phyloP scores from a whole-genome alignment of 2,888 invertebrate genomes.

The Chloroclystis v-ata region DNA sequence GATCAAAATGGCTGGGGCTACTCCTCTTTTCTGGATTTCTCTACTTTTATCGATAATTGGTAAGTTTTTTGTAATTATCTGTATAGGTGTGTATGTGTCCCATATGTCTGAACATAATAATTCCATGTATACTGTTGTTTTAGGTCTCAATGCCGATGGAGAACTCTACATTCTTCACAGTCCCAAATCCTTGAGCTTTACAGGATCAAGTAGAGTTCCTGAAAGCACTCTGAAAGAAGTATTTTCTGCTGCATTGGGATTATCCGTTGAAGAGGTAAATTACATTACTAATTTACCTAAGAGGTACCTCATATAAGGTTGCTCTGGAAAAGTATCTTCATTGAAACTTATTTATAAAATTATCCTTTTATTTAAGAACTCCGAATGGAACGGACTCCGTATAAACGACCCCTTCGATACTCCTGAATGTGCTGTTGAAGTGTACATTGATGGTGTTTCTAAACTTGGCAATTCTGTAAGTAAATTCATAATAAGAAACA shows the following conservation, averaged over 20 bases:
- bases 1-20: conserved; percentile 63
- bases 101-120: too few species aligned
- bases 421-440: conserved; percentile 83
- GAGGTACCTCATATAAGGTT: too few species aligned
- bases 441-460: conserved; percentile 83
- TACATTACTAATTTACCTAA: too few species aligned
- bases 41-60: conserved; percentile 58
- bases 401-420: conserved; percentile 84
- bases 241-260: conserved; percentile 83
- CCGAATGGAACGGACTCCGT: conserved; percentile 83
- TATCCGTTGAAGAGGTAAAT: conserved; percentile 83
- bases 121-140: conserved; percentile 20
- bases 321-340: too few species aligned
- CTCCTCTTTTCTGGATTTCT: conserved; percentile 60
- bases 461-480: conserved; percentile 68
- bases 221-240: conserved; percentile 84
- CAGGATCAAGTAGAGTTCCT: conserved; percentile 79
- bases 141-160: conserved; percentile 77
- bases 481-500: too few species aligned
- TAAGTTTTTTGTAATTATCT: conserved; percentile 35
- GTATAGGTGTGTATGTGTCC: neutral
- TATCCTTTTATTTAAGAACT: conserved; percentile 57
- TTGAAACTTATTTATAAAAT: too few species aligned
- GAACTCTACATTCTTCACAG: conserved; percentile 83
- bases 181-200: conserved; percentile 83